A percentile compares a stretch with the other conserved stretches of the same genome.
phyloP scores from a whole-genome alignment of 92 coral and sea anemone genomes.

The Pocillopora grandis region DNA sequence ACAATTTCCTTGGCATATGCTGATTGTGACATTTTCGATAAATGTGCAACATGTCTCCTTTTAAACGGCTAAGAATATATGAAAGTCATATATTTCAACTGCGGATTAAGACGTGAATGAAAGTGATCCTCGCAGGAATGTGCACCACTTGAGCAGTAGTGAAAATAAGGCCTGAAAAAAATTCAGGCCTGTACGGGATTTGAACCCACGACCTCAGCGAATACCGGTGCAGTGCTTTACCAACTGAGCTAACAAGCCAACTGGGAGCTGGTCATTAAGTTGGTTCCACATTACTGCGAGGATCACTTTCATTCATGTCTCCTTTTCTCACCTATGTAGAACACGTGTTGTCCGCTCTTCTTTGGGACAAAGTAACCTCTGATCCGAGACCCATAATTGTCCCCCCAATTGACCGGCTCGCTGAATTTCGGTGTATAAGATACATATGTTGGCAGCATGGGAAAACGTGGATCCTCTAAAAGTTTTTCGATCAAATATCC shows the following conservation, averaged over 20 bases:
- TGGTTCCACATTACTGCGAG: background rate
- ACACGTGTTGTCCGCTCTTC: slow-evolving; percentile 71
- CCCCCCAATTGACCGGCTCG: slow-evolving; percentile 90
- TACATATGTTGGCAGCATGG: slow-evolving; percentile 66
- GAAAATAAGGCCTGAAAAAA: no score
- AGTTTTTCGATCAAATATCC: slow-evolving; percentile 69
- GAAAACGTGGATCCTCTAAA: slow-evolving; percentile 74
- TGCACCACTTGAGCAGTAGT: no score
- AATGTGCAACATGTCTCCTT: background rate
- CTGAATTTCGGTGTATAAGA: slow-evolving; percentile 50
- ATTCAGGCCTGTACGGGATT: no score
- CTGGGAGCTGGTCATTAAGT: background rate
- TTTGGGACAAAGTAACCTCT: slow-evolving; percentile 80
- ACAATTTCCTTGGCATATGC: no score
- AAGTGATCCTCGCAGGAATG: no score
- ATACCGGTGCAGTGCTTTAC: no score
- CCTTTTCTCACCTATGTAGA: slow-evolving; percentile 64
- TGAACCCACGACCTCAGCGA: no score
- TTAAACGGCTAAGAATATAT: background rate
- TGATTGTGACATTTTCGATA: no score
- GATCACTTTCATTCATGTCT: no score
- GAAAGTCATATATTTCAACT: no score
- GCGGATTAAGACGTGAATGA: no score
- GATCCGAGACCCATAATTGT: slow-evolving; percentile 85
- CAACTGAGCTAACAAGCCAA: no score